phyloP scores from a whole-genome alignment of 2,113 vertebrate genomes.

The Megaceryle maxima region DNA sequence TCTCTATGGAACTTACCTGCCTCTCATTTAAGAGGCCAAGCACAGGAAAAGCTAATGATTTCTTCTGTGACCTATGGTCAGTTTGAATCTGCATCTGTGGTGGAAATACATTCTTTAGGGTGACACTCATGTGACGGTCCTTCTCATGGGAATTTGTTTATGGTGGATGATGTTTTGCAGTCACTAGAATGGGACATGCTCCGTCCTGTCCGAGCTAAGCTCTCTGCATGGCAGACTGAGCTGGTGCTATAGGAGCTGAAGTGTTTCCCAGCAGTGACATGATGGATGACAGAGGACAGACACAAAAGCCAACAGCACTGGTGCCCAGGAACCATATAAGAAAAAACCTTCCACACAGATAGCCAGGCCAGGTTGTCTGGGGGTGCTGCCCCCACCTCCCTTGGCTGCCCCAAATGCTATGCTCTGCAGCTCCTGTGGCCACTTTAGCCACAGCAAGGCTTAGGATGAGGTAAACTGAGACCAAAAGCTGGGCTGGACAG shows the following conservation, averaged over 20 bases:
- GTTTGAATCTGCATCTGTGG: not conserved
- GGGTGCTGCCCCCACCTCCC: not conserved
- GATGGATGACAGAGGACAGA: not conserved
- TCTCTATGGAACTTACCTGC: not conserved
- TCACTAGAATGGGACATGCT: accelerated
- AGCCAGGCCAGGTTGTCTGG: not conserved
- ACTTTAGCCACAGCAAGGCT: not conserved
- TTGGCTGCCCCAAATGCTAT: accelerated
- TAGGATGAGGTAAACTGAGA: not conserved
- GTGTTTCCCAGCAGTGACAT: not conserved
- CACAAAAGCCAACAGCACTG: accelerated
- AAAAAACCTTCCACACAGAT: not conserved
- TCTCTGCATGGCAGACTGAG: accelerated
- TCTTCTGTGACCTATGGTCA: not conserved
- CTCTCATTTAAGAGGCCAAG: not conserved
- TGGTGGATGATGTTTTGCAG: accelerated
- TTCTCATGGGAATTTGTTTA: not conserved
- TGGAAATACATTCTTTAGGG: accelerated
- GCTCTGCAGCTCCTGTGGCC: not conserved
- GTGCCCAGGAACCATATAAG: not conserved
- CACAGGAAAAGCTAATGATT: not conserved
- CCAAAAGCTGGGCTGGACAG: accelerated
- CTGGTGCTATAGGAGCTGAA: accelerated
- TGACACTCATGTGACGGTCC: not conserved
- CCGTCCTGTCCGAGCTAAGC: not conserved